Percentiles rank a stretch among this genome's conserved stretches.
Conservation (phyloP, 2,113 vertebrate genomes). For the Dipodomys spectabilis region DNA sequence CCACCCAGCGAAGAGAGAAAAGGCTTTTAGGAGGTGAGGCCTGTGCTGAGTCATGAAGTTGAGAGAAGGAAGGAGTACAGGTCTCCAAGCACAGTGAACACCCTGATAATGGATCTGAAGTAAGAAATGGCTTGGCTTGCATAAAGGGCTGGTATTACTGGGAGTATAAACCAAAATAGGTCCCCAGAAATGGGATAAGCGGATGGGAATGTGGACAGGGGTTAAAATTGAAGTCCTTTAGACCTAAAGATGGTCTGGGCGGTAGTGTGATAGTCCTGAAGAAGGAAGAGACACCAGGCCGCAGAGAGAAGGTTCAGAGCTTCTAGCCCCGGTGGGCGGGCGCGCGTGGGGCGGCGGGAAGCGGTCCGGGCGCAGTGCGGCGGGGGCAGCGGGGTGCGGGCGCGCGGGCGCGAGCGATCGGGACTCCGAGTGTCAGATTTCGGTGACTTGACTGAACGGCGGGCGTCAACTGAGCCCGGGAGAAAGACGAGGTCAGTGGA, state of each 20-base stretch:
- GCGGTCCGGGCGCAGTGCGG: background rate
- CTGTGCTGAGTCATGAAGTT: conserved; percentile 21
- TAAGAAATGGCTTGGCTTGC: background rate
- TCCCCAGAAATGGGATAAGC: background rate
- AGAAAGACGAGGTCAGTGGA: background rate
- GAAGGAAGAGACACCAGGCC: background rate
- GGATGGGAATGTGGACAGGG: background rate
- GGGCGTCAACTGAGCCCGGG: background rate
- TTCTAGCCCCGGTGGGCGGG: background rate
- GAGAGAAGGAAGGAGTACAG: background rate
- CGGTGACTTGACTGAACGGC: background rate
- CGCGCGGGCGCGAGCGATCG: background rate
- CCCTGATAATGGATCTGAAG: background rate
- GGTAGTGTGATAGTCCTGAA: background rate
- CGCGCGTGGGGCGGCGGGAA: background rate
- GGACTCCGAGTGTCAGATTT: conserved; percentile 2
- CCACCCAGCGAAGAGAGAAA: background rate
- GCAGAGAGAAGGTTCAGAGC: background rate
- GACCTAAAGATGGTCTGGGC: background rate
- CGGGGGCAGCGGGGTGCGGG: background rate
- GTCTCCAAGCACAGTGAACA: background rate
- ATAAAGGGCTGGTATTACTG: background rate
- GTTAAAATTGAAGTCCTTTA: background rate
- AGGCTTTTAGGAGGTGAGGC: background rate
- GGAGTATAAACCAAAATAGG: background rate